A percentile compares a stretch with the other conserved stretches of the same genome.
phyloP scores from a whole-genome alignment of 1,140 invertebrate genomes.

The Psix sp. region DNA sequence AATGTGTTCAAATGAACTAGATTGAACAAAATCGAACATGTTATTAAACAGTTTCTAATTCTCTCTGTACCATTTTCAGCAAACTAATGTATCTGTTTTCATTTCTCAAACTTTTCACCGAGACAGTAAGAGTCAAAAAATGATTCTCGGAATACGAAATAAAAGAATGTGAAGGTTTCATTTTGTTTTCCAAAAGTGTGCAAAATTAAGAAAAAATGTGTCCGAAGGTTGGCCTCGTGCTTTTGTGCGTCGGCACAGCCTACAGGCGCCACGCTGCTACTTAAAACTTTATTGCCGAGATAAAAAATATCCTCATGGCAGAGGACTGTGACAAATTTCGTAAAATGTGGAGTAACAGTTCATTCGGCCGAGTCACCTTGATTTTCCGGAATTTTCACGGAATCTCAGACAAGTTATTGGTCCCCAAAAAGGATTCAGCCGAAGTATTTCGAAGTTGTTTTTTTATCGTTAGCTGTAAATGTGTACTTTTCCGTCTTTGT shows the following conservation, averaged over 20 bases:
- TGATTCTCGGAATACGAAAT: no score
- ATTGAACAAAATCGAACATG: no score
- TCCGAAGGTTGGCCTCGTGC: slow-evolving; percentile 10
- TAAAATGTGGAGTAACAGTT: slow-evolving; percentile 2
- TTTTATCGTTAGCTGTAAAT: slow-evolving; percentile 16
- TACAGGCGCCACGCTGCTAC: slow-evolving; percentile 38
- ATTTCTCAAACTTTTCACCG: no score
- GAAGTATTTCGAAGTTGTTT: slow-evolving; percentile 13
- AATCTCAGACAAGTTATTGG: slow-evolving; percentile 5
- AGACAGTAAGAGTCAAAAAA: no score
- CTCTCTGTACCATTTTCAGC: no score
- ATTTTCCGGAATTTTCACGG: slow-evolving; percentile 34
- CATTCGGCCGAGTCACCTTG: slow-evolving; percentile 1
- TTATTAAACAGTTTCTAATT: no score
- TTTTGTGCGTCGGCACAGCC: slow-evolving; percentile 30
- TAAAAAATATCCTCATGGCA: slow-evolving; percentile 41
- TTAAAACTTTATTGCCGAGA: slow-evolving; percentile 41
- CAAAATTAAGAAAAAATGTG: slow-evolving; percentile 23
- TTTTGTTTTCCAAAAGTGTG: slow-evolving; percentile 21
- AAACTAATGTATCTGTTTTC: no score
- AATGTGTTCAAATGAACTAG: no score
- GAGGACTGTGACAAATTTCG: slow-evolving; percentile 34
- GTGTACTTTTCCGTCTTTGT: slow-evolving; percentile 2
- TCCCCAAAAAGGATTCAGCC: slow-evolving; percentile 17
- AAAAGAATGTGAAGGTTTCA: background rate